Base-by-base conservation (phyloP, 2,113 vertebrate genomes). In the Spermophilus dauricus region DNA sequence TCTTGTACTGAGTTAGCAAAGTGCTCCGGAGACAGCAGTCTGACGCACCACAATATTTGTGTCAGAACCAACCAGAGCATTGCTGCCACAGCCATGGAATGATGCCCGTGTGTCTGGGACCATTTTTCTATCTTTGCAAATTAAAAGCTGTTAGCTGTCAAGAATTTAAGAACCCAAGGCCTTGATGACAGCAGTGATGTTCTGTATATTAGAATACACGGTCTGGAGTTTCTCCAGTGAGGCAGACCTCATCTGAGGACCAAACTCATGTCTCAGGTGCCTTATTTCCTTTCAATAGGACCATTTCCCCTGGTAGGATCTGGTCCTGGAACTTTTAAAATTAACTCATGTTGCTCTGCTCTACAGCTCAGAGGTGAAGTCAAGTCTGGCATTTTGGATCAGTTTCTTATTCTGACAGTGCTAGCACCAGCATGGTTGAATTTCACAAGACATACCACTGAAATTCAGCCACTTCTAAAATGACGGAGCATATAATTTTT, bases 361-460 rank as follows among this genome's bases (percentile, higher is more conserved):
- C 3, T 61, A 67, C 22, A 93, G 37, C n/a, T 69, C 9, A 76
- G 18, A 82, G 10, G n/a, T 81, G 63, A 94, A 89, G 77, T 84
- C 37, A 69, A 42, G 8, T 12, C 24, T 22, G 42, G 18, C 17
- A 32, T 42, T 87, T 51, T 77, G 37, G 30, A 85, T 11, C 24
- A 37, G 9, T 86, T 69, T 32, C 22, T 65, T 70, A 56, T 75
- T 51, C 56, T 75, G 2, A 84, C 0, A 69, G 34, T 42, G 45
- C 6, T 42, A 12, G 20, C 18, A 42, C 8, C 16, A 90, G 81
- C 9, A 56, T 90, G 56, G 48, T 37, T 75, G 28, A 90, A 81
- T 88, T 92, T 95, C 76, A 95, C 14, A 70, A 92, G 94, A 72
- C 70, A 75, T 34, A 65, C 37, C 13, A 14, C 10, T 89, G 42